Evolutionary conservation across 2,113 vertebrate species (phyloP).

Genomic region (Illadopsis cleaveri): DNA sequence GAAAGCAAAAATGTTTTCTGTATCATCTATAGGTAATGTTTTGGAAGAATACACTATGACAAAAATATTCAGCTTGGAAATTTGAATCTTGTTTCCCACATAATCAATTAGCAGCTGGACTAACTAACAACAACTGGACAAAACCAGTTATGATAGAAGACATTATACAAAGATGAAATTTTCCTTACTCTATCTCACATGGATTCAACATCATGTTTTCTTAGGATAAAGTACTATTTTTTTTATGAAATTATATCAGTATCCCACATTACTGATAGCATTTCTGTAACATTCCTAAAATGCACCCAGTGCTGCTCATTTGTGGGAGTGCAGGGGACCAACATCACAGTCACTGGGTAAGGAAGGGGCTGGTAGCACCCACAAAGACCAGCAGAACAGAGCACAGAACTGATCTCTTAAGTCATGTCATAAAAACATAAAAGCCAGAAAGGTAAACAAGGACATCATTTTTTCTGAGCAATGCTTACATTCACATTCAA

Average conservation of each 20-base stretch:
- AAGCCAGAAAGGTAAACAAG: background rate
- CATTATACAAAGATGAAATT: background rate
- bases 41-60: background rate
- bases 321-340: accelerated
- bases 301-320: background rate
- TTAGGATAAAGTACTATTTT: background rate
- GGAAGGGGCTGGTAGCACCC: background rate
- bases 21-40: background rate
- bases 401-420: background rate
- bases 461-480: background rate
- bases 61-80: background rate
- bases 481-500: background rate
- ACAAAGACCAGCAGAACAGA: background rate
- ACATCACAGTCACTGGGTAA: background rate
- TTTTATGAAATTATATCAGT: background rate
- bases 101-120: background rate
- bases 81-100: background rate
- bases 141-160: background rate
- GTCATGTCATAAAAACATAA: background rate
- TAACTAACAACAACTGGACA: background rate
- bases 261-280: background rate
- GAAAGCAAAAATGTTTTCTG: background rate
- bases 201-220: background rate
- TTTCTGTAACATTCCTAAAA: background rate
- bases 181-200: background rate